Base-by-base conservation (phyloP, 2,888 invertebrate species). In the Aporophyla nigra region DNA sequence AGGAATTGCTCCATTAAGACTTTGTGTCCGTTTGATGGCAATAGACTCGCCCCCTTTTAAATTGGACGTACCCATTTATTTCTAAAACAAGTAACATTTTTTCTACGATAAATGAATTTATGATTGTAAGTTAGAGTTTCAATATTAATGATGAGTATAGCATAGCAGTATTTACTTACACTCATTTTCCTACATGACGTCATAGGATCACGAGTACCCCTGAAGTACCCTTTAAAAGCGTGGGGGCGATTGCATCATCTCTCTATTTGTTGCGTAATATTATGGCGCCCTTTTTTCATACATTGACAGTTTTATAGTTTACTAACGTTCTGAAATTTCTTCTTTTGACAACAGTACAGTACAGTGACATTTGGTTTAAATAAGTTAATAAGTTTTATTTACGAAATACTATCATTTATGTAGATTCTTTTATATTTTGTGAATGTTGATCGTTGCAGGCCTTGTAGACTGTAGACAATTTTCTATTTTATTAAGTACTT, bases 161-260 rank as follows among this genome's bases (percentile, higher is more conserved):
- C 33, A 33, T 33, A 21, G 5, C 19, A 27, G 40, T 80, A 80
- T 72, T 80, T 24, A 63, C 76, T 21, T 10, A 80, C 16, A 51
- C 73, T 72, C 49, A 27, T 62, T 43, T 43, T 40, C 19, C 77
- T 16, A 43, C n/a, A 56, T 80, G 77, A 80, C 80, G 73, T 73
- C 73, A 77, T 62, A 21, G 24, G 21, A 53, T 7, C 16, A 24
- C 21, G 51, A 61, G 54, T 61, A 69, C 59, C 53, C 46, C 53
- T 24, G 46, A 27, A 80, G 80, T 51, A 80, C 72, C 62, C 54
- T 43, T 66, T 71, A 14, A 12, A 16, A 56, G 19, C n/a, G 54
- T 12, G 40, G 61, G 80, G 73, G 12, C 19, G 40, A 51, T 80
- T 80, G 43, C 80, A 80, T 80, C 76, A 77, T 63, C 73, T 14